Base-by-base conservation (phyloP, 2,113 vertebrate species). In the Pluvianellus socialis region DNA sequence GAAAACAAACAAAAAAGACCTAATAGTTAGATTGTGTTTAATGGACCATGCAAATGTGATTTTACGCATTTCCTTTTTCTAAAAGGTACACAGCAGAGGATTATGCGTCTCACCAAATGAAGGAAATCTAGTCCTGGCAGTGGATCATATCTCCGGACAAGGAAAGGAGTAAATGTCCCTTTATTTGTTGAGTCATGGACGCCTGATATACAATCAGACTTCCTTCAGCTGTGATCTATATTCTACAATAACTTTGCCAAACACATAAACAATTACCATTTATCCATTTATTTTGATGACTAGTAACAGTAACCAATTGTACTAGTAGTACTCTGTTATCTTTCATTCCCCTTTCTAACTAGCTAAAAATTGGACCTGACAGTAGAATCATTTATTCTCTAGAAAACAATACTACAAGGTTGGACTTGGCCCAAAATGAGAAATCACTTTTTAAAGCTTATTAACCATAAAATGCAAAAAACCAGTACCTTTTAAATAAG, bases 11-110 rank as follows among this genome's bases (percentile, higher is more conserved):
- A 32, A 72, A 74, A 58, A 49, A 56, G 49, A 79, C 23, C 75
- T 86, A 87, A 94, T 49, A 79, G 44, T 75, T 75, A 68, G 28
- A 88, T 8, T 70, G 72, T 4, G 11, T 91, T 97, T 93, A 96
- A 96, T 49, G 74, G 91, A 80, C 59, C 23, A 75, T 4, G 6
- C 67, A 88, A 83, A 49, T 14, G 12, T 77, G 70, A 86, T 84
- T 87, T 93, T 79, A 73, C 3, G 0, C 21, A 75, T 62, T 87
- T 86, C 38, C 56, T 73, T 72, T 92, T 95, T 66, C 76, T 83
- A 62, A 45, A 93, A 87, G 73, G 12, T 40, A 52, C n/a, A 44
- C 8, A 79, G 42, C 32, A 40, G 89, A 74, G 33, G 55, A 92
- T 45, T 50, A 49, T 44, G 24, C 27, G 50, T 73, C 66, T 74